These are phyloP conservation scores for Sycobia sp. DNA, from an alignment of 1,140 invertebrate genomes.

Conservation along the genomic window DNA sequence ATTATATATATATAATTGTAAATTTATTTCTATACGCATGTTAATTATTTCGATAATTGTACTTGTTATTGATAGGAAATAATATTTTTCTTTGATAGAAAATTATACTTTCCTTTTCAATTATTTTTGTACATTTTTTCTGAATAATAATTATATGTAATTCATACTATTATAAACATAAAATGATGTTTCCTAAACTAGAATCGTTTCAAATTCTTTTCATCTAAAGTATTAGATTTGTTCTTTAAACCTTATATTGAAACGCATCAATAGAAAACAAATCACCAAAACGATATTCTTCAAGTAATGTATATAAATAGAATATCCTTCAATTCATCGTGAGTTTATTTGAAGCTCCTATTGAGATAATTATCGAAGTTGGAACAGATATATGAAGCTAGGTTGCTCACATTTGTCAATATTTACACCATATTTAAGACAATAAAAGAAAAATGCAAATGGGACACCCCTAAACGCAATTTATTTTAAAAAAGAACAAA, in stretches of 20 bases:
- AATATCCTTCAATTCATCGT: slow-evolving; percentile 12
- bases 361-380: neutral
- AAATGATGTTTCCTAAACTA: neutral
- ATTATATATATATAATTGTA: slow-evolving; percentile 23
- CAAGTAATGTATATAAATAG: slow-evolving; percentile 16
- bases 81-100: too few relatives aligned
- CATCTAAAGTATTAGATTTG: neutral
- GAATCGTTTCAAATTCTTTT: slow-evolving; percentile 6
- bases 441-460: slow-evolving; percentile 41
- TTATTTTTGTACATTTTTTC: too few relatives aligned
- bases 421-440: slow-evolving; percentile 26
- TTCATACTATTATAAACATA: too few relatives aligned
- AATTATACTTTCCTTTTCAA: too few relatives aligned
- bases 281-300: slow-evolving; percentile 2
- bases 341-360: slow-evolving; percentile 5
- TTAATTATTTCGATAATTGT: too few relatives aligned
- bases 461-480: slow-evolving; percentile 49
- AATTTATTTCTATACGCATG: neutral
- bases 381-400: neutral
- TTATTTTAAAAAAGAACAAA: slow-evolving; percentile 29
- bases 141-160: too few relatives aligned
- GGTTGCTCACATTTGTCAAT: slow-evolving; percentile 13
- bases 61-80: too few relatives aligned
- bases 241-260: slow-evolving; percentile 1
- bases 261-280: neutral